Evolutionary conservation across 2,113 vertebrate genomes (phyloP).

Genomic region (Varanus salvator): DNA sequence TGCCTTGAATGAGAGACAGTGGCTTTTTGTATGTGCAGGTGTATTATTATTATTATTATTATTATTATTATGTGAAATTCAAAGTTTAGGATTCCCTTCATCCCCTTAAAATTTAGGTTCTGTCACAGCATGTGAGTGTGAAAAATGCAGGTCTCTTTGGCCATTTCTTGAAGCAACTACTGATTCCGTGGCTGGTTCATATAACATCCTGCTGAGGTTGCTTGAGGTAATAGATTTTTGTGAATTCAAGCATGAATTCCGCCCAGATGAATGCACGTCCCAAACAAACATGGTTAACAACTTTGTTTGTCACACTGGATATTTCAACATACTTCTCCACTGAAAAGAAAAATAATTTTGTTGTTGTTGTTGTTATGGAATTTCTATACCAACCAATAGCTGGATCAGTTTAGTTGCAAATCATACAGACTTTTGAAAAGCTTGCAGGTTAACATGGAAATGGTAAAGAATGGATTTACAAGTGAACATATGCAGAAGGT

Average conservation of each 20-base stretch:
- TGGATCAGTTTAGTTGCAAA: no score
- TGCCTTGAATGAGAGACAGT: slow-evolving; percentile 60
- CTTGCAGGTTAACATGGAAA: no score
- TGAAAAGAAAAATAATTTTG: neutral
- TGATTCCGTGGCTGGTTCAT: neutral
- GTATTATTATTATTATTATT: slow-evolving; percentile 68
- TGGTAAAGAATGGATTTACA: no score
- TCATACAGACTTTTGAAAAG: no score
- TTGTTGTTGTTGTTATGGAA: no score
- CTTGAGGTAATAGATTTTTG: no score
- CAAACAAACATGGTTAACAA: neutral
- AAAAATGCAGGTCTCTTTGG: neutral
- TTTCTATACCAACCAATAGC: no score
- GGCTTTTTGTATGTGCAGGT: slow-evolving; percentile 61
- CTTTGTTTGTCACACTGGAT: neutral
- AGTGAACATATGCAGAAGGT: no score
- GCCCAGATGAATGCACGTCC: no score
- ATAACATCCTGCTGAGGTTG: no score
- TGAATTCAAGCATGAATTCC: no score
- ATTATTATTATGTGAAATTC: slow-evolving; percentile 64
- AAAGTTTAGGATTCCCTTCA: slow-evolving; percentile 60
- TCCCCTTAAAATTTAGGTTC: slow-evolving; percentile 8
- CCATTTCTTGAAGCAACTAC: neutral
- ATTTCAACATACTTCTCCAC: neutral
- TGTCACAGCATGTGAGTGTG: no score